A percentile compares a stretch with the other conserved stretches of the same genome.
Evolutionary conservation across 2,888 invertebrate genomes (phyloP).

Genomic region (Rutpela maculata): DNA sequence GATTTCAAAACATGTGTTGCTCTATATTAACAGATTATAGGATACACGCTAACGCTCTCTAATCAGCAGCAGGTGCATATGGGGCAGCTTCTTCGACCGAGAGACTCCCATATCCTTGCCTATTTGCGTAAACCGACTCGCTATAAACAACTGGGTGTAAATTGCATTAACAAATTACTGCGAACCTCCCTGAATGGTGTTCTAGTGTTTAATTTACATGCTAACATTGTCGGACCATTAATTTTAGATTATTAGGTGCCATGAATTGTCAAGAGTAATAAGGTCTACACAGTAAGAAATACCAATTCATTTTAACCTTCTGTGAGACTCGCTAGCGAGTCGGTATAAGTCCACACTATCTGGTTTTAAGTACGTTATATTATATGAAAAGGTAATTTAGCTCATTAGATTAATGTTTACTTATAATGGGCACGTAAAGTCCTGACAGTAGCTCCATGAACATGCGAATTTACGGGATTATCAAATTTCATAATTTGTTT

Average conservation of each 20-base stretch:
- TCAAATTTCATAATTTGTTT: too few relatives aligned
- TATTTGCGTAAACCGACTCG: slow-evolving; percentile 10
- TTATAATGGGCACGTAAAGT: too few relatives aligned
- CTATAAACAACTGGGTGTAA: slow-evolving; percentile 11
- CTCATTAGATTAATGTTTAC: too few relatives aligned
- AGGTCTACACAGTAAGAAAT: too few relatives aligned
- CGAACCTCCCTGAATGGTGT: not conserved
- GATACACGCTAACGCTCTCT: not conserved
- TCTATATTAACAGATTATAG: not conserved
- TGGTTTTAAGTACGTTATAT: too few relatives aligned
- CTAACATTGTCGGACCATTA: not conserved
- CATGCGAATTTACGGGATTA: too few relatives aligned
- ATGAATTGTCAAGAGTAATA: not conserved
- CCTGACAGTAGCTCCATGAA: too few relatives aligned
- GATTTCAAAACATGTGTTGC: not conserved
- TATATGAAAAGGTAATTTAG: too few relatives aligned
- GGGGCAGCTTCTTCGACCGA: not conserved
- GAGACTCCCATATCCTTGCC: not conserved
- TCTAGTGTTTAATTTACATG: slow-evolving; percentile 4
- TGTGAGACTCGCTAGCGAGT: too few relatives aligned
- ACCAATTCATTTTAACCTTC: too few relatives aligned
- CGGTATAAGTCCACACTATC: too few relatives aligned
- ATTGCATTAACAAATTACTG: slow-evolving; percentile 10
- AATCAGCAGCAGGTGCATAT: slow-evolving; percentile 6
- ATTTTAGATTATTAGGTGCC: not conserved